phyloP scores from a whole-genome alignment of 1,140 invertebrate species.

The Pogonus chalceus region DNA sequence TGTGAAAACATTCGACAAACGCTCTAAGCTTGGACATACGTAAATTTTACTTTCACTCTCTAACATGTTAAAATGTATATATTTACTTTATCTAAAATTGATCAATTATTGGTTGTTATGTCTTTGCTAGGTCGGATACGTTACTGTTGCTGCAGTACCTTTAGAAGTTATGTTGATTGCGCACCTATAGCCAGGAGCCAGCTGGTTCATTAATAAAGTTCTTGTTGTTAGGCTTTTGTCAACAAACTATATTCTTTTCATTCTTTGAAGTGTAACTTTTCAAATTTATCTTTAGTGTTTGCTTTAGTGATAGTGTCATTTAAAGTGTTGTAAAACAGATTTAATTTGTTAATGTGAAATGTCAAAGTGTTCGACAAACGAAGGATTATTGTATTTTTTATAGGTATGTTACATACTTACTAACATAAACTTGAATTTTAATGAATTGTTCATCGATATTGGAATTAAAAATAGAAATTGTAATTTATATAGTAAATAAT shows the following conservation, averaged over 20 bases:
- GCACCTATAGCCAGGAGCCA: background rate
- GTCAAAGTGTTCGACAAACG: background rate
- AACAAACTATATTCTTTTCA: background rate
- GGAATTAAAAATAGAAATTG: no score
- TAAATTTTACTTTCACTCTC: background rate
- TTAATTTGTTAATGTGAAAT: background rate
- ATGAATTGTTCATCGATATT: no score
- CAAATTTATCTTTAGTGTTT: background rate
- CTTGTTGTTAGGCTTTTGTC: background rate
- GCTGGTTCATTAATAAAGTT: constrained; percentile 4
- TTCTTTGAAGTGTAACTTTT: background rate
- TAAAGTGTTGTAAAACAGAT: background rate
- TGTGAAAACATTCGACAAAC: background rate
- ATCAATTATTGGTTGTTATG: background rate
- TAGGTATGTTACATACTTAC: background rate
- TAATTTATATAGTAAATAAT: no score
- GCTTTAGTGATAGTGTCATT: background rate
- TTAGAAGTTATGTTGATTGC: background rate
- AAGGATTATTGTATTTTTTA: background rate
- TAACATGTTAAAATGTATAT: background rate
- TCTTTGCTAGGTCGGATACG: background rate
- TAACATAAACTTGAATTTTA: no score
- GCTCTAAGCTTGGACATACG: background rate
- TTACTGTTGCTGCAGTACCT: background rate
- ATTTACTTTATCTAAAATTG: background rate